phyloP scores from a whole-genome alignment of 2,888 invertebrate species.

The Polyommatus iphigenia region DNA sequence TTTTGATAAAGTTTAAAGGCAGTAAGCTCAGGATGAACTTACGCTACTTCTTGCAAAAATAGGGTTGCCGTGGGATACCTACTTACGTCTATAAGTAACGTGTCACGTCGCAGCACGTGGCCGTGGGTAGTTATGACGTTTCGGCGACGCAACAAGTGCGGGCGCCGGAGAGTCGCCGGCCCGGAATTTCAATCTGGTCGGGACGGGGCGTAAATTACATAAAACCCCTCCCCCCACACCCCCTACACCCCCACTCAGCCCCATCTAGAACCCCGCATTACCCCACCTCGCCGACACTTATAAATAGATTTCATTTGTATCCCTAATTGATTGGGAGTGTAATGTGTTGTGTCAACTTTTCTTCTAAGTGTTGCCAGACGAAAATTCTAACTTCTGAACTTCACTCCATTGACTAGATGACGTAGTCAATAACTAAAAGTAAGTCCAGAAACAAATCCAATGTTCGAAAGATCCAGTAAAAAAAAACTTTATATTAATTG shows the following conservation, averaged over 20 bases:
- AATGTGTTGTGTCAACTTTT: constrained; percentile 1
- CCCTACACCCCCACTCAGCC: constrained; percentile 37
- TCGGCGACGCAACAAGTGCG: constrained; percentile 68
- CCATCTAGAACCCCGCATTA: neutral
- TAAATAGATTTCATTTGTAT: constrained; percentile 34
- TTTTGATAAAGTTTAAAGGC: too few species aligned
- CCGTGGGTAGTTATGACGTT: constrained; percentile 71
- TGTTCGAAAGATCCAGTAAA: too few species aligned
- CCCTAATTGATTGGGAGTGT: constrained; percentile 30
- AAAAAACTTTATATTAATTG: too few species aligned
- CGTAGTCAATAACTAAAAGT: too few species aligned
- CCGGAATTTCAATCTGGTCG: constrained; percentile 76
- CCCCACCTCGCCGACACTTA: constrained; percentile 6
- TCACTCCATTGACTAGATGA: too few species aligned
- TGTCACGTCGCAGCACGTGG: neutral
- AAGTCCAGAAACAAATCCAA: too few species aligned
- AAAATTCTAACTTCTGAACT: too few species aligned
- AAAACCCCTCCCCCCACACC: constrained; percentile 49
- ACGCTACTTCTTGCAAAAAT: neutral
- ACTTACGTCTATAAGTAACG: neutral
- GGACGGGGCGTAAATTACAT: constrained; percentile 74
- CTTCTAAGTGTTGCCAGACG: neutral
- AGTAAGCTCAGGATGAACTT: too few species aligned
- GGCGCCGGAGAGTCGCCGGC: constrained; percentile 66
- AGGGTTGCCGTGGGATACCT: neutral